A percentile compares a stretch with the other conserved stretches of the same genome.
Conservation (phyloP, 2,113 vertebrate species). For the Erythrocercus mccallii region DNA sequence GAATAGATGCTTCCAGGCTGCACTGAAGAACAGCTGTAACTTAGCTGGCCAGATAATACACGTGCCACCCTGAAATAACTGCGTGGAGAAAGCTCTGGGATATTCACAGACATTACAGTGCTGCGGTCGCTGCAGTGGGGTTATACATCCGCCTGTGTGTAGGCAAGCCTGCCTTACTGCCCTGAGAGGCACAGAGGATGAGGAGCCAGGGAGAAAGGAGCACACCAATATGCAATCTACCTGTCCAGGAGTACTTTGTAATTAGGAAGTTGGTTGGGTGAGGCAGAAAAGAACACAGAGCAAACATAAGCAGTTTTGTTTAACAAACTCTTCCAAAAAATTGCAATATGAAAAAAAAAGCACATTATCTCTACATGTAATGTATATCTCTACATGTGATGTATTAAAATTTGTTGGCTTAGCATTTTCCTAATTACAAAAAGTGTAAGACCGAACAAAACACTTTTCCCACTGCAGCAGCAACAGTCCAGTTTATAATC, state of each 20-base stretch:
- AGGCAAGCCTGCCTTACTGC: background rate
- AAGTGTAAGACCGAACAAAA: background rate
- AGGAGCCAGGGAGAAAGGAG: background rate
- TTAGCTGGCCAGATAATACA: background rate
- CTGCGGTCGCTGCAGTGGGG: rapidly evolving
- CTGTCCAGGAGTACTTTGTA: background rate
- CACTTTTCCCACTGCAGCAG: too few relatives aligned
- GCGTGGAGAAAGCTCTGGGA: rapidly evolving
- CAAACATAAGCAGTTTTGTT: background rate
- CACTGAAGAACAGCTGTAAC: background rate
- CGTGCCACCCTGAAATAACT: background rate
- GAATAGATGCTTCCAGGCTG: background rate
- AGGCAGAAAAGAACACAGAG: background rate
- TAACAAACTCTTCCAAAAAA: background rate
- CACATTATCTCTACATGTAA: rapidly evolving
- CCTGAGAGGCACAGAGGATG: background rate
- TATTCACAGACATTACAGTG: rapidly evolving
- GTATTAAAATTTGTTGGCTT: background rate
- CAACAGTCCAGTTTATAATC: background rate
- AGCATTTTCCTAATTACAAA: background rate
- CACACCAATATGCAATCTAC: background rate
- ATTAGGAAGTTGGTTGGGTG: background rate
- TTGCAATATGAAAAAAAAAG: background rate
- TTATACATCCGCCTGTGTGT: rapidly evolving
- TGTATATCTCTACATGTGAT: too few relatives aligned